phyloP scores from a whole-genome alignment of 1,140 invertebrate species.

The Anadara kagoshimensis region DNA sequence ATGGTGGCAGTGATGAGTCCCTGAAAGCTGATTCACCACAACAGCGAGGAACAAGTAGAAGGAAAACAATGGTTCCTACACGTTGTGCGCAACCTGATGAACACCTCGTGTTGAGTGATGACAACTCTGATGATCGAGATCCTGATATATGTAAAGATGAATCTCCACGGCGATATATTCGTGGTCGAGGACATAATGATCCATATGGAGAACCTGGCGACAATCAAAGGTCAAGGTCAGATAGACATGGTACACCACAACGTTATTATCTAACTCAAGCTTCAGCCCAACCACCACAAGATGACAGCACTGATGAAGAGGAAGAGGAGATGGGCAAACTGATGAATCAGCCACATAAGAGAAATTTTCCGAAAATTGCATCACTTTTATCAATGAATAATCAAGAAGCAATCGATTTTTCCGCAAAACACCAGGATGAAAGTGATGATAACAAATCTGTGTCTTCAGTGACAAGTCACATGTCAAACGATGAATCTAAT shows the following conservation, averaged over 20 bases:
- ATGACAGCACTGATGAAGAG: constrained; percentile 26
- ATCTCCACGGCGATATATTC: neutral
- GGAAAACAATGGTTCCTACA: constrained; percentile 94
- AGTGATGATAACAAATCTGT: constrained; percentile 18
- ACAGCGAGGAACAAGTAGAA: constrained; percentile 79
- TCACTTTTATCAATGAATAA: constrained; percentile 51
- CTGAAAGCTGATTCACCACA: constrained; percentile 57
- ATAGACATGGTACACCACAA: neutral
- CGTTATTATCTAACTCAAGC: no score
- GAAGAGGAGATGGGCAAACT: constrained; percentile 34
- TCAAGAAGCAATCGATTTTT: constrained; percentile 38
- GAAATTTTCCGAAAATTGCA: constrained; percentile 60
- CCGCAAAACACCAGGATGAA: constrained; percentile 13
- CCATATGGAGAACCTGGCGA: constrained; percentile 27
- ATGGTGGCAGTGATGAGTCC: constrained; percentile 23
- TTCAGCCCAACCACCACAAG: no score
- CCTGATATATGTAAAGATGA: constrained; percentile 5
- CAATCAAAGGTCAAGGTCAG: neutral
- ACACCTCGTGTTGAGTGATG: constrained; percentile 57
- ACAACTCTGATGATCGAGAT: constrained; percentile 64
- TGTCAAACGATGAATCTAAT: constrained; percentile 49
- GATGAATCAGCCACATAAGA: neutral
- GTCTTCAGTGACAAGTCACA: constrained; percentile 20
- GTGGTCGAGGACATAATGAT: constrained; percentile 17
- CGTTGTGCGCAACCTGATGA: constrained; percentile 79